Evolutionary conservation across 2,797 vertebrate species (phyloP), one percentile per base, ranked within the genome.

Genomic region (Aplochiton taeniatus): DNA sequence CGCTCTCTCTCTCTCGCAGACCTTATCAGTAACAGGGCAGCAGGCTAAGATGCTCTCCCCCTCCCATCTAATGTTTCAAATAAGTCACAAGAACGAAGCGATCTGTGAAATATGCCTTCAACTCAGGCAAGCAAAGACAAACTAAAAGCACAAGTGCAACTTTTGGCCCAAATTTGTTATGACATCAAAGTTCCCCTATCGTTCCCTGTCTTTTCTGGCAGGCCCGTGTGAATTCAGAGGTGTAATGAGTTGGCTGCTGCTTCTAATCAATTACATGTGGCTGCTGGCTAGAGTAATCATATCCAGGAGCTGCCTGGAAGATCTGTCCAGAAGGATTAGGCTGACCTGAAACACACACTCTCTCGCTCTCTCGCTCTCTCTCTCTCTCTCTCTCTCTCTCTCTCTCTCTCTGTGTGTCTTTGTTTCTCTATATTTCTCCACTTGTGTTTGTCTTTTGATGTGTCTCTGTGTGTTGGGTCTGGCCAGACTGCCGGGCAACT

Each of bases 191-290:
- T 31, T n/a, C n/a, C n/a, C n/a, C n/a, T n/a, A n/a, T n/a, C n/a
- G n/a, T n/a, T n/a, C 65, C 75, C 55, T 69, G 64, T 70, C 70
- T 75, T 13, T 4, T 42, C 65, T 69, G 46, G 74, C 58, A 69
- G 69, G 42, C 60, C 46, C 60, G 79, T 83, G 81, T 82, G 76
- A 85, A 86, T 85, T 85, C 74, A 86, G 66, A 86, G 83, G 79
- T 82, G 58, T 88, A 89, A 90, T 87, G 83, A 87, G 80, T 87
- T 68, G 78, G 88, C 81, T 84, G 86, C 78, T 86, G 86, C 82
- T 63, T 78, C 79, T 86, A 90, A 91, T 90, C 82, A 86, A 65
- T 76, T 76, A 73, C 80, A 85, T 83, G 72, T 80, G 83, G 77
- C 72, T 31, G 31, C 31, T 31, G 31, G 31, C 31, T 31, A 45